Percentiles rank a stretch among this genome's conserved stretches.
Evolutionary conservation across 2,113 vertebrate species (phyloP).

Genomic region (Acanthochromis polyacanthus): DNA sequence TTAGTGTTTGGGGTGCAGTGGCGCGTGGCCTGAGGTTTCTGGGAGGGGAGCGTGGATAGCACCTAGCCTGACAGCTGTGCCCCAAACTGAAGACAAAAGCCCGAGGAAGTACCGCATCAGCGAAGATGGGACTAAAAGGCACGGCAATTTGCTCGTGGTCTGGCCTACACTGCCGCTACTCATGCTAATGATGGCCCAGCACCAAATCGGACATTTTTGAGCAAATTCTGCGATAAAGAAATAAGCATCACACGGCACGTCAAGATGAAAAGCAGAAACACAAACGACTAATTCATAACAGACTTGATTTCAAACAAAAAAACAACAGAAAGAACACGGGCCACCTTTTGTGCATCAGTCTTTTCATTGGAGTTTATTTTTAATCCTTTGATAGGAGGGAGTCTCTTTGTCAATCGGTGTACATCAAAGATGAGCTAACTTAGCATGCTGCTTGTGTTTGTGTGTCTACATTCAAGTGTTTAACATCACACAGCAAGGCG

Average conservation of each 20-base stretch:
- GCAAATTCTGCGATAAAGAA: conserved; percentile 24
- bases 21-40: conserved; percentile 83
- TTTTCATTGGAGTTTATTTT: conserved; percentile 72
- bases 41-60: conserved; percentile 79
- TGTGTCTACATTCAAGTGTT: conserved; percentile 47
- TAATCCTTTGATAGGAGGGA: conserved; percentile 73
- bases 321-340: conserved; percentile 46
- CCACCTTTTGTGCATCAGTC: conserved; percentile 61
- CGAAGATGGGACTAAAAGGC: conserved; percentile 80
- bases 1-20: conserved; percentile 85
- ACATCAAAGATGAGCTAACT: conserved; percentile 75
- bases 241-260: conserved; percentile 30
- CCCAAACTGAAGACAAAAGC: conserved; percentile 85
- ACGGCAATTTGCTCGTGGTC: conserved; percentile 76
- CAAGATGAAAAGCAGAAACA: conserved; percentile 62
- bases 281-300: conserved; percentile 55
- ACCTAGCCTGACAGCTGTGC: conserved; percentile 87
- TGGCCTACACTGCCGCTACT: conserved; percentile 45
- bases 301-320: conserved; percentile 53
- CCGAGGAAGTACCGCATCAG: conserved; percentile 85
- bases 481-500: conserved; percentile 53
- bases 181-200: conserved; percentile 38
- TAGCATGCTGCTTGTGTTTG: conserved; percentile 70
- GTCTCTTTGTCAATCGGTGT: conserved; percentile 70
- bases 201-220: conserved; percentile 25